Base-by-base conservation (phyloP, 1,140 invertebrate genomes). In the Zelostemma sp. region DNA sequence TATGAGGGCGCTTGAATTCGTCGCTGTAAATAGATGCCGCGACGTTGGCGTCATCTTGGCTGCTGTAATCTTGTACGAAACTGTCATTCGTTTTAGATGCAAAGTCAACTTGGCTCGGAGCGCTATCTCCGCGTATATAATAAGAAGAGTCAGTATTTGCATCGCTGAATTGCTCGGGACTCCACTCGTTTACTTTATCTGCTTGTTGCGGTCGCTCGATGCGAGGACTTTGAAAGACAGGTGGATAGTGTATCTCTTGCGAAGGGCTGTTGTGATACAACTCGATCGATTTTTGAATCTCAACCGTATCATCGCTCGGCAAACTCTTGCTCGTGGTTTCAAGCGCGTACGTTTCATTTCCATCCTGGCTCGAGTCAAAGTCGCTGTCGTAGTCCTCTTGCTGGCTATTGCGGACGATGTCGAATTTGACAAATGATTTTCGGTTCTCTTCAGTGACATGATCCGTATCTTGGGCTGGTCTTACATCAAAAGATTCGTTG, bases 221-320 rank as follows among this genome's bases (percentile, higher is more conserved):
- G 11, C 55, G 47, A 12, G 45, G 12, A 25, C 74, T 54, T 62
- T 74, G 64, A 50, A 58, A 54, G 50, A 65, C 46, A 9, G 76
- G 69, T 3, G 77, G 78, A 53, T 82, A 82, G 71, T 84, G 78
- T 40, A 83, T 79, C 62, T 83, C 79, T 8, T 82, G 77, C 1
- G 76, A 60, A 1, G 83, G 81, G 12, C 73, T 77, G 6, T 74
- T 78, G 25, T 80, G 76, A 43, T 80, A 84, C 19, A 84, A 18
- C 46, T 85, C 82, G 1, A 84, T 43, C 4, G 82, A 82, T 49
- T 84, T 86, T 43, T 85, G 81, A 54, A 86, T 80, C 50, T 84
- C 82, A 38, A 82, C 65, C 9, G 56, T 56, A 16, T 68, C 47
- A 12, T 72, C 55, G 0, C 9, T 19, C 31, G 40, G 40, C 28